Evolutionary conservation across 1,140 invertebrate genomes (phyloP).

Genomic region (Sitophilus oryzae): DNA sequence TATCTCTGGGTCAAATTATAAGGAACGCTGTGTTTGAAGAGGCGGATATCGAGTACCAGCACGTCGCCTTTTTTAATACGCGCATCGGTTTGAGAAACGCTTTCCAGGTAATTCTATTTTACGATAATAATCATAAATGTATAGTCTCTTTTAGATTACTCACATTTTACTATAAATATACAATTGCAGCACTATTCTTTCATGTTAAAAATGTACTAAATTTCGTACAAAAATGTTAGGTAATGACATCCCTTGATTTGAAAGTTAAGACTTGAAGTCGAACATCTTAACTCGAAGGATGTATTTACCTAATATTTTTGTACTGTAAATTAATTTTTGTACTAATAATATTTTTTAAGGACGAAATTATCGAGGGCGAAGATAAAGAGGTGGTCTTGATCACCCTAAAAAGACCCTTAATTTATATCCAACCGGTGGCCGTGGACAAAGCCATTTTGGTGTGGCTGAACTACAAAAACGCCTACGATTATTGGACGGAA

Average conservation of each 20-base stretch:
- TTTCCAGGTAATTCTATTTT: constrained; percentile 30
- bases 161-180: too few relatives aligned
- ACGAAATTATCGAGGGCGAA: constrained; percentile 81
- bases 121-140: background rate
- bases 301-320: too few relatives aligned
- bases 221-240: too few relatives aligned
- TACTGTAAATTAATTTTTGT: too few relatives aligned
- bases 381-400: constrained; percentile 94
- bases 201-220: too few relatives aligned
- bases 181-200: too few relatives aligned
- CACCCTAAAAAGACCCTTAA: constrained; percentile 81
- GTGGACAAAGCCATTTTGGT: constrained; percentile 95
- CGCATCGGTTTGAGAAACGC: constrained; percentile 60
- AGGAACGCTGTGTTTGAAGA: constrained; percentile 93
- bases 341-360: too few relatives aligned
- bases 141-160: background rate
- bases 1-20: constrained; percentile 90
- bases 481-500: constrained; percentile 98
- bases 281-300: too few relatives aligned
- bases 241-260: too few relatives aligned
- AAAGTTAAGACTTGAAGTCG: too few relatives aligned
- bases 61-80: constrained; percentile 95
- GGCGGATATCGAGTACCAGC: constrained; percentile 93
- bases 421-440: constrained; percentile 92
- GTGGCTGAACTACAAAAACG: constrained; percentile 98